Base-by-base conservation (phyloP, 2,888 invertebrate species). In the Torymus texanus region DNA sequence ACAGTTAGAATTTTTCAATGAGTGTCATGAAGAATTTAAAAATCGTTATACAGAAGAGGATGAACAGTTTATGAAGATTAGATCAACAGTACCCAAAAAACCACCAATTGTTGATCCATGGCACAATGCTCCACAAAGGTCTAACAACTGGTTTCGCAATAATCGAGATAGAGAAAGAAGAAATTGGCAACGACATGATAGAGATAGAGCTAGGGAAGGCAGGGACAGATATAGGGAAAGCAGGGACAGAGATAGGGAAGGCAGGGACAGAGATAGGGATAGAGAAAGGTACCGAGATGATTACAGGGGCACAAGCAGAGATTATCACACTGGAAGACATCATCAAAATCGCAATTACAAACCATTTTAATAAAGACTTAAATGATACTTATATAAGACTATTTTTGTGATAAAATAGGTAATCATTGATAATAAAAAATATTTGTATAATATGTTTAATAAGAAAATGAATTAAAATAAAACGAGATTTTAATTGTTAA, bases 81-180 rank as follows among this genome's bases (percentile, higher is more conserved):
- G 89, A 3, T 91, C 91, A 81, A 88, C 90, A 14, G 89, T 91
- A 18, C 85, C 88, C 1, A 91, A 91, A 12, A 86, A 82, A 12
- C 94, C 94, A 4, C 94, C 94, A 10, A 91, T 94, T 13, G 84
- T 94, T 13, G 93, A 93, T 72, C 91, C 92, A 14, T 94, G 93
- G 93, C 84, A 86, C 65, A 84, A 82, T 72, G 87, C 85, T 68
- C 84, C 83, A 1, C 84, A 85, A 4, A 84, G 85, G 67, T 81
- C 84, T 5, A 82, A 82, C 5, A 85, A 85, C n/a, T 85, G 86
- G 86, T 81, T 79, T 65, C 83, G 83, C 12, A 83, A 83, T n/a
- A 82, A 86, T 80, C 80, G 83, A 8, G 82, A 81, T 68, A 82
- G 85, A 72, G 80, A 84, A 14, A 82, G 75, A 55, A 18, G 56